Evolutionary conservation across 2,113 vertebrate genomes (phyloP), one percentile per base, ranked within the genome.

Genomic region (Dinomys branickii): DNA sequence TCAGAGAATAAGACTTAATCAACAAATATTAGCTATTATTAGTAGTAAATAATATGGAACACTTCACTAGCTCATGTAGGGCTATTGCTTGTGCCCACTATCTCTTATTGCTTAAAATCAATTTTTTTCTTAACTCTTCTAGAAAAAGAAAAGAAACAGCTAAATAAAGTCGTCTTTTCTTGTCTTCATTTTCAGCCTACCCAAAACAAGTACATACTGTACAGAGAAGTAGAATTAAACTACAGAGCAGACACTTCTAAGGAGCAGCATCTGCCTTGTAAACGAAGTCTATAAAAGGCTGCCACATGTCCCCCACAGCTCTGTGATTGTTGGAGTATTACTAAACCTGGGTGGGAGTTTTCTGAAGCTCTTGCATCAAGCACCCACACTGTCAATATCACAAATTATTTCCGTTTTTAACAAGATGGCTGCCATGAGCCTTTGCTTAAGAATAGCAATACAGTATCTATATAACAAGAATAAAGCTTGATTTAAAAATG

Each of bases 131-230:
- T 96, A 91, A 96, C 91, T 94, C 86, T 96, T 61, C 80, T 93
- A 65, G 96, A 93, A 95, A 96, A 92, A 97, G 88, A 94, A 97
- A 97, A 47, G 92, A 96, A 97, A 94, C 47, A 95, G 96, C 97
- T 98, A 98, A 98, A 98, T 97, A 97, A 98, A 98, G 98, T 95
- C n/a, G 0, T 97, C 97, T 97, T 97, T 98, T 98, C 97, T 95
- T 17, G 50, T 98, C 97, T 97, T 94, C 97, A 94, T 98, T 98
- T 98, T 97, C 97, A 97, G 95, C 98, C 96, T 97, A 97, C 96
- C 97, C 98, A 96, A 98, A 98, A 98, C 97, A 98, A 98, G 97
- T 97, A 98, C 97, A 98, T 97, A 97, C 97, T 98, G 97, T 97
- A 97, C 96, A 97, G 96, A 97, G 94, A 97, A 97, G 97, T 95